Evolutionary conservation across 1,140 invertebrate genomes (phyloP).

Genomic region (Drosophila prosaltans): DNA sequence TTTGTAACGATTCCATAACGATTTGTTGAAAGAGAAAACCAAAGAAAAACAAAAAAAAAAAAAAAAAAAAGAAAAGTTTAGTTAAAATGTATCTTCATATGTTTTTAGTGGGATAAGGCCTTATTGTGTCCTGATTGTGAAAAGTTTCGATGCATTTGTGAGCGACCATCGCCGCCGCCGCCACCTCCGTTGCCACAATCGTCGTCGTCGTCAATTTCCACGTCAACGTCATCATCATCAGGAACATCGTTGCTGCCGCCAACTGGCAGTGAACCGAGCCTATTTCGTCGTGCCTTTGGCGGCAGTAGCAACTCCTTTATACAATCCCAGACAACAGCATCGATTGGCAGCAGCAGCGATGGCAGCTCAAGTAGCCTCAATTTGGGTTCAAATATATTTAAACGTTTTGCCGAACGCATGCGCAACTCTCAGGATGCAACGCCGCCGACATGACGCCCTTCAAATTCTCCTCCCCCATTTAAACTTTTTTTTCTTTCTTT

Average conservation of each 20-base stretch:
- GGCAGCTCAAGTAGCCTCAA: slow-evolving; percentile 57
- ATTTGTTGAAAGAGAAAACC: no score
- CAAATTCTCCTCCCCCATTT: not conserved
- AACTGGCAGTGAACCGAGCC: slow-evolving; percentile 52
- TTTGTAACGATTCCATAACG: no score
- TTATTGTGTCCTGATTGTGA: slow-evolving; percentile 79
- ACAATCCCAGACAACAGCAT: slow-evolving; percentile 45
- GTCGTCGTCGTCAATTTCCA: no score
- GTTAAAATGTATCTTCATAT: slow-evolving; percentile 41
- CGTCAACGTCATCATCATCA: slow-evolving; percentile 18
- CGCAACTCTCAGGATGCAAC: slow-evolving; percentile 53
- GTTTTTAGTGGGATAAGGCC: slow-evolving; percentile 82
- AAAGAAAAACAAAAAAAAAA: no score
- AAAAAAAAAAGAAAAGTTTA: not conserved
- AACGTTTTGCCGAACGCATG: slow-evolving; percentile 78
- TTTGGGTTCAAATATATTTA: slow-evolving; percentile 77
- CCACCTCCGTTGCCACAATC: slow-evolving; percentile 2
- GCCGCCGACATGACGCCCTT: slow-evolving; percentile 4
- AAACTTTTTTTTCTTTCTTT: slow-evolving; percentile 16
- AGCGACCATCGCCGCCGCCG: slow-evolving; percentile 43
- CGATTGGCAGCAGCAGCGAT: slow-evolving; percentile 46
- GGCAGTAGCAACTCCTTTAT: slow-evolving; percentile 52
- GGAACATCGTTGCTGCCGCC: slow-evolving; percentile 17
- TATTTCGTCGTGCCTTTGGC: slow-evolving; percentile 73
- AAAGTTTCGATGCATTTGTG: slow-evolving; percentile 81